These are phyloP conservation scores for Oryzias curvinotus DNA, from an alignment of 2,113 vertebrate genomes.

Conservation along the genomic window DNA sequence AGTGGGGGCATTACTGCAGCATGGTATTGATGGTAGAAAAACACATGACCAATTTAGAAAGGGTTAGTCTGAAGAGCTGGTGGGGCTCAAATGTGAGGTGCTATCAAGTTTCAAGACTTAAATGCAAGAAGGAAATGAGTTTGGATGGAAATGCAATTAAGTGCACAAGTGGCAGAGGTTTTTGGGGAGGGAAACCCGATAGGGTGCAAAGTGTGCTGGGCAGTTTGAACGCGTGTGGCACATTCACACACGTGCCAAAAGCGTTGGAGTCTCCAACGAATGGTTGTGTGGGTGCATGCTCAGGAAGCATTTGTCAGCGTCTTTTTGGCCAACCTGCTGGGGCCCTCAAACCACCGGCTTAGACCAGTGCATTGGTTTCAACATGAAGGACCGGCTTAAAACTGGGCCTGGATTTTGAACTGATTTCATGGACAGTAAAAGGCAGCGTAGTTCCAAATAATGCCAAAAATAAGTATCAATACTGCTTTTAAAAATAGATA, in stretches of 20 bases:
- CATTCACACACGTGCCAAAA: constrained; percentile 53
- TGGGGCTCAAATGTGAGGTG: constrained; percentile 50
- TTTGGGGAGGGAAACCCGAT: constrained; percentile 67
- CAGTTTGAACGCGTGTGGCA: constrained; percentile 38
- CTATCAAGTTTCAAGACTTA: constrained; percentile 54
- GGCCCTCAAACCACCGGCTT: constrained; percentile 59
- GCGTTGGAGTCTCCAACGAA: constrained; percentile 41
- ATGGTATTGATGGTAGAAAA: constrained; percentile 45
- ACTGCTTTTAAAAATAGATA: constrained; percentile 9
- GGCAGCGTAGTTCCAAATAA: not conserved
- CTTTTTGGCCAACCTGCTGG: constrained; percentile 73
- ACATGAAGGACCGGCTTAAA: constrained; percentile 31
- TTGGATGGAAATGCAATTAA: constrained; percentile 71
- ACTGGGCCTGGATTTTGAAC: constrained; percentile 33
- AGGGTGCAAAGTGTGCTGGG: constrained; percentile 70
- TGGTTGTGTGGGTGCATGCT: constrained; percentile 34
- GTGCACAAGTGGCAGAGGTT: constrained; percentile 52
- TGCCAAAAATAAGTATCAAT: constrained; percentile 13
- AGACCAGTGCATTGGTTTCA: constrained; percentile 46
- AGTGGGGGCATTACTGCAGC: constrained; percentile 8
- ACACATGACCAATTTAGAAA: constrained; percentile 33
- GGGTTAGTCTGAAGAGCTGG: constrained; percentile 38
- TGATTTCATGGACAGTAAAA: constrained; percentile 39
- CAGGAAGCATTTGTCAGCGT: constrained; percentile 64
- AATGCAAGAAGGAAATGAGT: constrained; percentile 61